These are phyloP conservation scores for Saturnia pavonia DNA, from an alignment of 2,888 invertebrate genomes.

Conservation along the genomic window DNA sequence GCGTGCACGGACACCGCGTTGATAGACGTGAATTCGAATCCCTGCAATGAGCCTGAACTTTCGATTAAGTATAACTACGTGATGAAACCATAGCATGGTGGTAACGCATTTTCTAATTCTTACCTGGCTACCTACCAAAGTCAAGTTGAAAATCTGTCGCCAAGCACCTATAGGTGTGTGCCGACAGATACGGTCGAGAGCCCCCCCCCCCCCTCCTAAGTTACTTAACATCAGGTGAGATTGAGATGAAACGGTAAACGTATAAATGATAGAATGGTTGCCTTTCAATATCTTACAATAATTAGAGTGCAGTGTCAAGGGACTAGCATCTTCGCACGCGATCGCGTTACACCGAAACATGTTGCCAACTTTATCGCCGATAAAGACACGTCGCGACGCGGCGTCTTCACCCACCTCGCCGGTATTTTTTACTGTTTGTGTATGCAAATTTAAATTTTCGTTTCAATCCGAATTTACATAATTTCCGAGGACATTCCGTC, in stretches of 20 bases:
- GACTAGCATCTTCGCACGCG: constrained; percentile 29
- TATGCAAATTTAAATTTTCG: not conserved
- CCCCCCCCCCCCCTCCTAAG: too few species aligned
- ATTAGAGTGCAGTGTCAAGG: not conserved
- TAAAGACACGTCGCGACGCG: constrained; percentile 20
- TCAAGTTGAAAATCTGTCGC: too few species aligned
- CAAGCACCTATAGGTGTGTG: too few species aligned
- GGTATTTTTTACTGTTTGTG: not conserved
- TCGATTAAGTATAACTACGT: too few species aligned
- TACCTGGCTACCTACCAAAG: too few species aligned
- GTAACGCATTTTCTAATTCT: too few species aligned
- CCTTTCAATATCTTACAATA: constrained; percentile 1
- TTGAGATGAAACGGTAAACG: not conserved
- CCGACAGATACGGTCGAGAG: too few species aligned
- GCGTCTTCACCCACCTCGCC: not conserved
- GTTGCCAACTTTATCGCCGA: constrained; percentile 30
- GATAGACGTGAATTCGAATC: too few species aligned
- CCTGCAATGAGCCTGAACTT: too few species aligned
- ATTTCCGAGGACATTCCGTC: not conserved
- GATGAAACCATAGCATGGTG: too few species aligned
- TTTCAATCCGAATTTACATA: not conserved
- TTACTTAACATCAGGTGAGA: too few species aligned
- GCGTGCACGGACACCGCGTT: too few species aligned
- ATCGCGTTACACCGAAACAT: constrained; percentile 32
- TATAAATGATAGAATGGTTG: not conserved